Evolutionary conservation across 1,140 invertebrate species (phyloP), one percentile per base, ranked within the genome.

Genomic region (Bombus balteatus): DNA sequence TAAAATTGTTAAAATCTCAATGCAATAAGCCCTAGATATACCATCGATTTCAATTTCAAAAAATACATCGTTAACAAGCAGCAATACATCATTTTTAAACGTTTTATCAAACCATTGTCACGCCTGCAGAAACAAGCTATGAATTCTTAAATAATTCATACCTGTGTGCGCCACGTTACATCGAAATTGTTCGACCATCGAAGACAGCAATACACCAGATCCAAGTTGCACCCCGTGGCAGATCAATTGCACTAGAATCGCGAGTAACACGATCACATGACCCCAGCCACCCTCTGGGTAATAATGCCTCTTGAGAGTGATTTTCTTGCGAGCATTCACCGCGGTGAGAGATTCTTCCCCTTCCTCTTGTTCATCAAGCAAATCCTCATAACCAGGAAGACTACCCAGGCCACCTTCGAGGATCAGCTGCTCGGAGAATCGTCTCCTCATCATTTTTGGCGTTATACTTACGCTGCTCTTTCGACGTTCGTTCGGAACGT

Each of bases 211-310:
- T 15, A 94, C 92, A 22, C 96, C 96, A 32, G 95, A 94, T 43
- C 96, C 96, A 80, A 97, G 94, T 89, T 97, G 97, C 47, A 97
- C 87, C n/a, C 97, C 97, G 86, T 97, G 96, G 80, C 96, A 96
- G 53, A 97, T 94, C 25, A 97, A 90, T 82, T 97, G 96, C 53
- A 97, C 96, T 12, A 97, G 90, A 65, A 97, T 95, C 5, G 96
- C 96, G 57, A 97, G 97, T 6, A 95, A 94, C 3, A 97, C 95
- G 32, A 98, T 96, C 59, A 97, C 96, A 96, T 97, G 98, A 8
- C 97, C 97, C 97, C 97, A 98, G 9, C 97, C 97, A 5, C 97
- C 97, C 92, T 98, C 97, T 3, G 97, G 97, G 93, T 97, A 98
- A 94, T 97, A 97, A 92, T 98, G 97, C 57, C 96, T 94, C 76